Base-by-base conservation (phyloP, 2,888 invertebrate genomes). In the Globia sparganii region DNA sequence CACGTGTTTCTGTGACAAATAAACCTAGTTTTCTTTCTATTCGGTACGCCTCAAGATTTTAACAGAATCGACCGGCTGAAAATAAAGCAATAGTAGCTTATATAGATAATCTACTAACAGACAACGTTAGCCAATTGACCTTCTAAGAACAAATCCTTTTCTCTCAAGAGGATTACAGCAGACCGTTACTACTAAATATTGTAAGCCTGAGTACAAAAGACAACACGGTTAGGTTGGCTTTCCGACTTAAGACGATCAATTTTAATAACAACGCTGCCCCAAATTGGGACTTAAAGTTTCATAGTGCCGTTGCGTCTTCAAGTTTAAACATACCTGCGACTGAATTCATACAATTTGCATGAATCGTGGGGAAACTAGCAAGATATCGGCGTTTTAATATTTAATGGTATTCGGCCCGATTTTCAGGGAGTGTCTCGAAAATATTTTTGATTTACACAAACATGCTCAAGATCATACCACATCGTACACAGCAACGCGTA, bases 161-260 rank as follows among this genome's bases (percentile, higher is more conserved):
- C 86, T 76, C 76, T 76, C 76, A 56, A 78, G 72, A 53, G 77
- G 68, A 73, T 86, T 84, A 71, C 13, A 64, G 40, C 28, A 72
- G 74, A 71, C 80, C 18, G 64, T 72, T 49, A 66, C 66, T 81
- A 84, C 67, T 75, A 79, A 87, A 87, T 86, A 77, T 78, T 83
- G 70, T 80, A 86, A 87, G 72, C 68, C 72, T 66, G 59, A 70
- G 70, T 85, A 86, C 74, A 61, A 69, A 79, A 75, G 74, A 76
- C 87, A 78, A 76, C 75, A 61, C n/a, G 40, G 76, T 68, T 61
- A 64, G 64, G 62, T 73, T 71, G 83, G 77, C 74, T 78, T 59
- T 53, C 34, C 58, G 56, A 72, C 74, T 59, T 83, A 87, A 86
- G 75, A 75, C 66, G 75, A 85, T 86, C 86, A 83, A 78, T 86